Conservation (phyloP, 2,888 invertebrate species). For the Chesias legatella region DNA sequence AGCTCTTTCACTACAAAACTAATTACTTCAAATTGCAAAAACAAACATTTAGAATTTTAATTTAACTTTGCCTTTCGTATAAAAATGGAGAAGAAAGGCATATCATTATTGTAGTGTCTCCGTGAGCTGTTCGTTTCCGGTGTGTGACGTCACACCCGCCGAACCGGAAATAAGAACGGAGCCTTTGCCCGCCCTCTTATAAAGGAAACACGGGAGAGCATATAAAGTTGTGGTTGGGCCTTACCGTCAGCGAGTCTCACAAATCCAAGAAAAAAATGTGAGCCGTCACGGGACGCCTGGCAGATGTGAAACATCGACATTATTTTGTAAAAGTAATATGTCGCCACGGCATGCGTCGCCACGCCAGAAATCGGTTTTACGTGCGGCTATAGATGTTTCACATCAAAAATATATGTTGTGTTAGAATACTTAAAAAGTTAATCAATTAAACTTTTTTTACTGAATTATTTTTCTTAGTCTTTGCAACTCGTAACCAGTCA, state of each 20-base stretch:
- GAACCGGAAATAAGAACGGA: conserved; percentile 56
- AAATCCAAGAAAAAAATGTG: neutral
- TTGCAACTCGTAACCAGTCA: no score
- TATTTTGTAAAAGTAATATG: no score
- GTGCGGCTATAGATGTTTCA: no score
- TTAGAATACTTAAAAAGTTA: no score
- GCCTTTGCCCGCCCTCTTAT: conserved; percentile 65
- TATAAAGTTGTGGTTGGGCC: conserved; percentile 51
- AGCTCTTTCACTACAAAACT: no score
- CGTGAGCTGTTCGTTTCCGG: conserved; percentile 52
- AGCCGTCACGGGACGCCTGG: no score
- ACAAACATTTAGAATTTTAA: conserved; percentile 5
- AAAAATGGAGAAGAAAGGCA: conserved; percentile 16
- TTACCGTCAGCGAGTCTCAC: conserved; percentile 26
- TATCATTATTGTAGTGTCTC: conserved; percentile 30
- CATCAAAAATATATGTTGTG: no score
- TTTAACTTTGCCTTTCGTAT: conserved; percentile 7
- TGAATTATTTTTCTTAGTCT: no score
- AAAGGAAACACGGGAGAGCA: conserved; percentile 55
- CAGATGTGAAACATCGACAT: no score
- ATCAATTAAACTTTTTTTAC: no score
- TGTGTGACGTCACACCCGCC: conserved; percentile 55
- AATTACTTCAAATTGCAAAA: conserved; percentile 2
- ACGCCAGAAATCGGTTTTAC: no score
- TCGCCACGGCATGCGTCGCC: no score